A percentile compares a stretch with the other conserved stretches of the same genome.
Evolutionary conservation across 1,140 invertebrate species (phyloP).

Genomic region (Lepidurus packardi): DNA sequence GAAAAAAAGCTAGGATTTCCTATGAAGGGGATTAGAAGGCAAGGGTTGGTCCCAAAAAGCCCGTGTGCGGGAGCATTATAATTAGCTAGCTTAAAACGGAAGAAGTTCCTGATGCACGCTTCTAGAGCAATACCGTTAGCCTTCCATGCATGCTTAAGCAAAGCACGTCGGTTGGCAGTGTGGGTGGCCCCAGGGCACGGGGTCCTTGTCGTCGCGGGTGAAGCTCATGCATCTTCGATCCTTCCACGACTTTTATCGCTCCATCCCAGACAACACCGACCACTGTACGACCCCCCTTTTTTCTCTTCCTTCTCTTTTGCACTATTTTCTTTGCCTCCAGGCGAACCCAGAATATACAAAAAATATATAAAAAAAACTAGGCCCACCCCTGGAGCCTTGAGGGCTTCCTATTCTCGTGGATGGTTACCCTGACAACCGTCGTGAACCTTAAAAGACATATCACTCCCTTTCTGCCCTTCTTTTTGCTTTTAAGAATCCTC

Average conservation of each 20-base stretch:
- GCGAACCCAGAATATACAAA: not conserved
- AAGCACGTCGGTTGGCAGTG: not conserved
- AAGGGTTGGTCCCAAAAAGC: no score
- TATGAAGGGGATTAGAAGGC: no score
- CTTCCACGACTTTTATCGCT: constrained; percentile 1
- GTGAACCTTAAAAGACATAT: constrained; percentile 13
- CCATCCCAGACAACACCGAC: constrained; percentile 20
- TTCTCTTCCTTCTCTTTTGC: not conserved
- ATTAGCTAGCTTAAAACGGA: not conserved
- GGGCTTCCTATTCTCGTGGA: not conserved
- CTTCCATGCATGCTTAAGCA: not conserved
- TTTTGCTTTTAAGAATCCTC: not conserved
- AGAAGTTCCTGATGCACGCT: not conserved
- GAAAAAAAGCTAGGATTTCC: no score
- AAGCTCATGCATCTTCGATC: constrained; percentile 21
- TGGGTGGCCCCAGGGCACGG: constrained; percentile 12
- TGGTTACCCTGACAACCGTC: constrained; percentile 18
- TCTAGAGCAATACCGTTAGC: not conserved
- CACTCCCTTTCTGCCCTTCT: not conserved
- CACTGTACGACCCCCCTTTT: not conserved
- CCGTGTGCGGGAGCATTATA: no score
- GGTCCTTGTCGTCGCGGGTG: not conserved
- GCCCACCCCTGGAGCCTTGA: constrained; percentile 6
- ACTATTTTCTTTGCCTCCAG: not conserved
- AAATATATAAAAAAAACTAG: not conserved